These are phyloP conservation scores for Erethizon dorsatum DNA, from an alignment of 2,797 vertebrate genomes.

Conservation along the genomic window DNA sequence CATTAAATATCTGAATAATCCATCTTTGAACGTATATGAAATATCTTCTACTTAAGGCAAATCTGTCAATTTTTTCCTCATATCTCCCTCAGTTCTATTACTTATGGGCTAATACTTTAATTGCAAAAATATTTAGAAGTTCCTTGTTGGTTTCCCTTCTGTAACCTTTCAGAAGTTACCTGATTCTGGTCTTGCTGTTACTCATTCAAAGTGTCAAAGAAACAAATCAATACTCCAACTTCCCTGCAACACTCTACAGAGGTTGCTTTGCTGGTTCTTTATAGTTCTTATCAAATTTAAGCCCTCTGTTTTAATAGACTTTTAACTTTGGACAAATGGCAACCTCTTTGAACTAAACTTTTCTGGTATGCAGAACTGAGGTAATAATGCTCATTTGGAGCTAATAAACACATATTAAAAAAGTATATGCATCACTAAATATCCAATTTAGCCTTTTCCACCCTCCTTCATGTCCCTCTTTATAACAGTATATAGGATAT, in stretches of 20 bases:
- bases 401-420: not conserved
- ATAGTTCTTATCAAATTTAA: constrained; percentile 54
- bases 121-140: constrained; percentile 3
- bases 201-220: constrained; percentile 24
- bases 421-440: not conserved
- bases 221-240: constrained; percentile 9
- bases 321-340: constrained; percentile 32
- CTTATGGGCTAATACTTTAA: constrained; percentile 25
- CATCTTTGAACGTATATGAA: constrained; percentile 53
- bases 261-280: not conserved
- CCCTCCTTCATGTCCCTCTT: constrained; percentile 52
- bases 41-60: constrained; percentile 47
- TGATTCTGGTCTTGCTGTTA: constrained; percentile 17
- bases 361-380: constrained; percentile 24
- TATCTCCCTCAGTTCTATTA: constrained; percentile 57
- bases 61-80: not conserved
- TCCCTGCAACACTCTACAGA: constrained; percentile 4
- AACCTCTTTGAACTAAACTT: constrained; percentile 35
- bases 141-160: constrained; percentile 41
- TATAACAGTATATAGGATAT: not conserved
- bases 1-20: constrained; percentile 36
- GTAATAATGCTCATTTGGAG: constrained; percentile 50
- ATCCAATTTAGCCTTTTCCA: constrained; percentile 49
- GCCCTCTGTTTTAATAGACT: constrained; percentile 36
- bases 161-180: not conserved